Evolutionary conservation across 2,888 invertebrate genomes (phyloP), one percentile per base, ranked within the genome.

Genomic region (Anagyrus pseudococci): DNA sequence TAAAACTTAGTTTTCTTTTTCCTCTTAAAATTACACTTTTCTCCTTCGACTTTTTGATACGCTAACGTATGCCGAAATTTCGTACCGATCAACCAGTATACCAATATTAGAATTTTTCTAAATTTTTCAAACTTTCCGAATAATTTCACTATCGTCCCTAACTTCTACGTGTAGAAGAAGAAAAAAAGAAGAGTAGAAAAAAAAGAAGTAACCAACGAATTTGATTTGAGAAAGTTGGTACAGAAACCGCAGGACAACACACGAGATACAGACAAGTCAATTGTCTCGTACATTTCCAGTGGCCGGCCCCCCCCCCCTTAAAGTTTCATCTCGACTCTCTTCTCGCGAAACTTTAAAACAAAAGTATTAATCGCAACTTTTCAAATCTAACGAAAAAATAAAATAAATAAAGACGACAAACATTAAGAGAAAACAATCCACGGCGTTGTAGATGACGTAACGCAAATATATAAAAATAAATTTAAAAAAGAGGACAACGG

Each of bases 251-350:
- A 37, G 2, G 15, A 37, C 33, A 37, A 8, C 3, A 29, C 10
- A 29, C 29, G 8, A 37, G 33, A 37, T 10, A 15, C 33, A 37
- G 2, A 2, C 33, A n/a, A n/a, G n/a, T n/a, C n/a, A 15, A 37
- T 8, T 37, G 33, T 37, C 33, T 37, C 33, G 33, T 8, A 37
- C 15, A n/a, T 53, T 55, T 43, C 37, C 37, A 46, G 55, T 63
- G 55, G 63, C 50, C 29, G 37, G 63, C 55, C 63, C 58, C 55
- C 10, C n/a, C n/a, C n/a, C n/a, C n/a, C n/a, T n/a, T 13, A 37
- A 37, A 50, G 22, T 25, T 26, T 25, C 25, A 4, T 13, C 25
- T 57, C 47, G 17, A 41, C 54, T 8, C 15, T 26, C 37, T 26
- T 8, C 40, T 23, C 20, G n/a, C 17, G 26, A 54, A 44, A 19